Base-by-base conservation (phyloP, 2,113 vertebrate species). In the Dascyllus trimaculatus region DNA sequence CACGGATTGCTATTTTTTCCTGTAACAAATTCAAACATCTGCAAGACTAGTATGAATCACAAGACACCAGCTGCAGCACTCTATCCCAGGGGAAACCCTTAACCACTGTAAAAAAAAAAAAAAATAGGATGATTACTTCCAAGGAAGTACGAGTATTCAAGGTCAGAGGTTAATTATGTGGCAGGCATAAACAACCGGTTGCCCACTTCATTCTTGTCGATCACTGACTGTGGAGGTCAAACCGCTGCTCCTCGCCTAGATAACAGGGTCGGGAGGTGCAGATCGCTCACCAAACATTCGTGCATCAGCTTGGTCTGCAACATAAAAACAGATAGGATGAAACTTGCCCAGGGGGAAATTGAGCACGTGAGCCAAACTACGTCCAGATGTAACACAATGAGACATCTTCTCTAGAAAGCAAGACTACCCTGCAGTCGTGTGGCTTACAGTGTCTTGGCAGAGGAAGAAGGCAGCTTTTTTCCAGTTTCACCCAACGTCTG, bases 91-190 rank as follows among this genome's bases (percentile, higher is more conserved):
- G 53, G 71, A 62, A 79, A 59, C 19, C 45, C 8, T 35, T 67
- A 57, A 51, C 22, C 10, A 0, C 40, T 32, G 17, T 59, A n/a
- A 35, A 61, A n/a, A 68, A 35, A 60, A n/a, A 35, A 61, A n/a
- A 68, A 35, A 60, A 57, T 5, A 11, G 56, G 38, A 80, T 78
- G 69, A 85, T 70, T 83, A 75, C 60, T 48, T 60, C 38, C 32
- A 75, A 61, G 35, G 64, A 80, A 75, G 69, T 40, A 54, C 5
- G 38, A 25, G 69, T 72, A 26, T 54, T 59, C 62, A 68, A 78
- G 78, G 77, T 86, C 46, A 77, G 66, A 58, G 82, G 82, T 91
- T 90, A 87, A 88, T 89, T 61, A 81, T 65, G 46, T 80, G 54
- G 67, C 56, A 64, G 81, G 68, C 63, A 75, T 83, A 89, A 87